Evolutionary conservation across 2,888 invertebrate genomes (phyloP).

Genomic region (Synanthedon myopaeformis): DNA sequence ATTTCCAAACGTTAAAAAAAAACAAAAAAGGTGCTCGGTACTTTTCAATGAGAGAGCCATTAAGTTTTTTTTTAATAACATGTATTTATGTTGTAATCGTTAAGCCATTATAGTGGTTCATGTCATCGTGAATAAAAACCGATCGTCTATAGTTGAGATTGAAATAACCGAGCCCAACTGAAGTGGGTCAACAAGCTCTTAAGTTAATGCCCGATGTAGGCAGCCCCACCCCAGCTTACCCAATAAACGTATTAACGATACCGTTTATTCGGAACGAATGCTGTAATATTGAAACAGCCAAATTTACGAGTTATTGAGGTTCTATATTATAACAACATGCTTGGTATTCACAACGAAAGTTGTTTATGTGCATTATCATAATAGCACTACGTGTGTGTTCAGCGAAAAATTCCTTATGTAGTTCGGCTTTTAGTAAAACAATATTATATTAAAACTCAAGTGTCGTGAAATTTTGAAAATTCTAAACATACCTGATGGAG

Average conservation of each 20-base stretch:
- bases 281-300: neutral
- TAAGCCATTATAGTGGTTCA: slow-evolving; percentile 12
- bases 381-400: no score
- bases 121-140: slow-evolving; percentile 20
- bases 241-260: neutral
- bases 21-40: no score
- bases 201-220: slow-evolving; percentile 38
- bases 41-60: no score
- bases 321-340: neutral
- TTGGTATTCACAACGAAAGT: no score
- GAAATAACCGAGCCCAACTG: slow-evolving; percentile 26
- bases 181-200: slow-evolving; percentile 49
- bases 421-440: no score
- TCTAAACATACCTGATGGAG: no score
- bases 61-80: neutral
- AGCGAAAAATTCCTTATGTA: no score
- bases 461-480: no score
- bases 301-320: neutral
- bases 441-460: no score
- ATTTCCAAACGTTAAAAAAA: no score
- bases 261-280: neutral
- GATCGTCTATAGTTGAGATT: slow-evolving; percentile 18
- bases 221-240: neutral
- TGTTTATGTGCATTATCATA: no score
- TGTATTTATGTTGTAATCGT: slow-evolving; percentile 24